These are phyloP conservation scores for Aporophyla nigra DNA, from an alignment of 2,888 invertebrate genomes.

Conservation along the genomic window DNA sequence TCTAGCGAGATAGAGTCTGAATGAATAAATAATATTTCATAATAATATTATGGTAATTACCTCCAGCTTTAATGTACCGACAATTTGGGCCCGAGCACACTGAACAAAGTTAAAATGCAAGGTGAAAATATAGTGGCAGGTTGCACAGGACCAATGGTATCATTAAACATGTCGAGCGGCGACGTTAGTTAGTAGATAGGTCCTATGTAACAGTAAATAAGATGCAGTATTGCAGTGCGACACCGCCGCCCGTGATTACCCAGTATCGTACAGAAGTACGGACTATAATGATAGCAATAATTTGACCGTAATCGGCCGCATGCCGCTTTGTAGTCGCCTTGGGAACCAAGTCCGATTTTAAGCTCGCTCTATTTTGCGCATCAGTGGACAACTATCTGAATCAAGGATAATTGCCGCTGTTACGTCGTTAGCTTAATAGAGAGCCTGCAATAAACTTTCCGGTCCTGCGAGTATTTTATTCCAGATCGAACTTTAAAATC, in stretches of 20 bases:
- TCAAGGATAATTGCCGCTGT: slow-evolving; percentile 84
- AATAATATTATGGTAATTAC: slow-evolving; percentile 40
- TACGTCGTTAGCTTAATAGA: slow-evolving; percentile 78
- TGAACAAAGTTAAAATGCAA: slow-evolving; percentile 55
- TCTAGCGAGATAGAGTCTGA: slow-evolving; percentile 18
- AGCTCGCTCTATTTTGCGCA: slow-evolving; percentile 86
- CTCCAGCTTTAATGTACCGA: slow-evolving; percentile 30
- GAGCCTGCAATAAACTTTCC: slow-evolving; percentile 69
- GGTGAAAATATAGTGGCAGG: slow-evolving; percentile 58
- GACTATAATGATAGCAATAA: slow-evolving; percentile 89
- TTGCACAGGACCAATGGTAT: slow-evolving; percentile 53
- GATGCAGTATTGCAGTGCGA: slow-evolving; percentile 79
- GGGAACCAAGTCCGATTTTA: slow-evolving; percentile 88
- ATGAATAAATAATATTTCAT: slow-evolving; percentile 46
- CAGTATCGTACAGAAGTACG: slow-evolving; percentile 77
- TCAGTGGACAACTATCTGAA: slow-evolving; percentile 87
- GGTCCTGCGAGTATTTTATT: slow-evolving; percentile 56
- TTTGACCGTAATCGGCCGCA: slow-evolving; percentile 89
- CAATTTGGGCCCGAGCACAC: slow-evolving; percentile 38
- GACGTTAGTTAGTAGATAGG: slow-evolving; percentile 60
- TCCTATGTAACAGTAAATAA: slow-evolving; percentile 73
- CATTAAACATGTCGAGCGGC: slow-evolving; percentile 59
- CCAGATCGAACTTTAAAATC: slow-evolving; percentile 56
- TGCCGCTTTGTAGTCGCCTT: slow-evolving; percentile 87
- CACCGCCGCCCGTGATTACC: slow-evolving; percentile 81